These are phyloP conservation scores for Boloria euphrosyne DNA, from an alignment of 2,888 invertebrate genomes.

Conservation along the genomic window DNA sequence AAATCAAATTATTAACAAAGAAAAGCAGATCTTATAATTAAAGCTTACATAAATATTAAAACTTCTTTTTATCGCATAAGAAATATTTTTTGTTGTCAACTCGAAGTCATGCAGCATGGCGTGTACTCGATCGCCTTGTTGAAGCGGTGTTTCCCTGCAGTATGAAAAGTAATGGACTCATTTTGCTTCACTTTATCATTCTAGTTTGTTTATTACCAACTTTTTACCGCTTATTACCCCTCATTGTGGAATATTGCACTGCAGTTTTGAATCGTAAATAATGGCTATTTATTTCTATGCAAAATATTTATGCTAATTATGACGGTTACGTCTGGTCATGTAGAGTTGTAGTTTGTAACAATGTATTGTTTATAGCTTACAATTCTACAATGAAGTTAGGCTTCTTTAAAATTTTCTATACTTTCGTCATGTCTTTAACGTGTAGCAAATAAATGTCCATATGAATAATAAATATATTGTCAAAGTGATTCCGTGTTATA, in stretches of 20 bases:
- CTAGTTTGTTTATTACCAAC: constrained; percentile 49
- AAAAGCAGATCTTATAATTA: constrained; percentile 16
- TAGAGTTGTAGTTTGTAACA: constrained; percentile 4
- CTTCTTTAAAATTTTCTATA: neutral
- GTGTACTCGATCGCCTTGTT: constrained; percentile 37
- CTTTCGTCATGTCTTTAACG: no score
- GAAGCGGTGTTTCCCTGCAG: constrained; percentile 33
- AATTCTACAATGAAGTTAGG: neutral
- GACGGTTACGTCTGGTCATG: constrained; percentile 13
- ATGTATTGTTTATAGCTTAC: neutral
- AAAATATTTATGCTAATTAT: constrained; percentile 28
- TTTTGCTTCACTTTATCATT: constrained; percentile 51
- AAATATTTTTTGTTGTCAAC: constrained; percentile 32
- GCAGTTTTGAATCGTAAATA: constrained; percentile 35
- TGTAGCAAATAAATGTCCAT: neutral
- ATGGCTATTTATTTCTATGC: constrained; percentile 34
- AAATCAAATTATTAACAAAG: neutral
- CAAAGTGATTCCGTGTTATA: neutral
- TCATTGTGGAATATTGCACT: constrained; percentile 40
- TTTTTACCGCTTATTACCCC: constrained; percentile 41
- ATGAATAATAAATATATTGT: constrained; percentile 1
- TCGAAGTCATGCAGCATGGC: constrained; percentile 29
- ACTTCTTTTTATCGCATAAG: constrained; percentile 14
- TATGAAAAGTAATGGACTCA: constrained; percentile 35
- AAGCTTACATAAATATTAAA: constrained; percentile 23